Evolutionary conservation across 2,113 vertebrate genomes (phyloP), one percentile per base, ranked within the genome.

Genomic region (Bagarius yarrelli): DNA sequence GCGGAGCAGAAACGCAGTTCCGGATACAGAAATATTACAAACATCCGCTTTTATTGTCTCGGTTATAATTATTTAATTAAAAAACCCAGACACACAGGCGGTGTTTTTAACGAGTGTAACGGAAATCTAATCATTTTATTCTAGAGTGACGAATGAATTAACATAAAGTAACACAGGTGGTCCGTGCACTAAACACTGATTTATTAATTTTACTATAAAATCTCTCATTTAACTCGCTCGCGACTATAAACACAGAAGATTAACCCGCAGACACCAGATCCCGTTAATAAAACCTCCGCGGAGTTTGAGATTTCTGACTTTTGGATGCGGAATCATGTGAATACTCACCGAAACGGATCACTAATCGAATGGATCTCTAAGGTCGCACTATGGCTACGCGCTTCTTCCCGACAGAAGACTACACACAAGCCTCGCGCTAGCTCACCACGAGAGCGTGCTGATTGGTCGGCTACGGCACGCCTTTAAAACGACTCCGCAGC

Each of bases 351-450:
- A 52, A 23, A 19, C 19, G n/a, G 57, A 59, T 81, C 32, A 34
- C 52, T n/a, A 40, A 52, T 57, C 55, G 76, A 4, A 57, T 53
- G 19, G 44, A 25, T 52, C 78, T 72, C 50, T 47, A 61, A 44
- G 74, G 25, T 81, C 82, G 52, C 84, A 73, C 82, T 81, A 72
- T 76, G 75, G 75, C 71, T 57, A 59, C 60, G 70, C 80, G 63
- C 79, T 76, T 78, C 79, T 69, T 83, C 79, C 30, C 81, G 47
- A 72, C 76, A 63, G 74, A 74, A 56, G 47, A 76, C 40, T 60
- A 83, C 85, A 76, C 84, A 87, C 76, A 78, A 78, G 83, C 86
- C 87, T 88, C 87, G 84, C 87, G 85, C 87, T 87, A 88, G 73
- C 85, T 87, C 77, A 85, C 83, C 75, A 83, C 87, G 86, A 87